Percentiles rank a stretch among this genome's conserved stretches.
Conservation (phyloP, 2,113 vertebrate species). For the Onychorhynchus coronatus region DNA sequence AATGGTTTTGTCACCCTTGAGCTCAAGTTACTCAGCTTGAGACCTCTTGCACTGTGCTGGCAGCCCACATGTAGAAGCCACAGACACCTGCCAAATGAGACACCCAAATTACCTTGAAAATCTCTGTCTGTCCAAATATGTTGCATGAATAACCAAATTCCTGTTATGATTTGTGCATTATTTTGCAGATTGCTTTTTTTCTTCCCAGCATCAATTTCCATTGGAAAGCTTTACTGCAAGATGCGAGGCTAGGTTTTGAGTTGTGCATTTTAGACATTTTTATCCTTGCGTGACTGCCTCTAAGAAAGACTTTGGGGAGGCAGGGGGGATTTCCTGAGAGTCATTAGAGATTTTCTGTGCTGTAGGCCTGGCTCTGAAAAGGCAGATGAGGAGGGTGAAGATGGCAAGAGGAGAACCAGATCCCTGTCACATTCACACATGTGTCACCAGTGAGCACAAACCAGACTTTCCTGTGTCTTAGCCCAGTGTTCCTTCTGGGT, state of each 20-base stretch:
- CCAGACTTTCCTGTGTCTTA: background rate
- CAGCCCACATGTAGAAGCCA: background rate
- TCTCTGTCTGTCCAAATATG: background rate
- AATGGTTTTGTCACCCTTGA: background rate
- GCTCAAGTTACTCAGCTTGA: constrained; percentile 6
- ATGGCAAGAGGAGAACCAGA: background rate
- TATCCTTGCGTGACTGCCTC: background rate
- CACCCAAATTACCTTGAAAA: background rate
- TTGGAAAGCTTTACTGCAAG: background rate
- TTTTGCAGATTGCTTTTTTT: background rate
- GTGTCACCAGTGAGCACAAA: background rate
- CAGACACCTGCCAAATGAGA: constrained; percentile 23
- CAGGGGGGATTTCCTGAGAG: too few species aligned
- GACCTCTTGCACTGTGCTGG: background rate
- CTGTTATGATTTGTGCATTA: background rate
- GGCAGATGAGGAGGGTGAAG: background rate
- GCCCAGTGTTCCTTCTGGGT: background rate
- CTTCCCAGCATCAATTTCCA: background rate
- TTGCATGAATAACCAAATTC: background rate
- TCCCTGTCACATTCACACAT: background rate
- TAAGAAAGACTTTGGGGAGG: background rate
- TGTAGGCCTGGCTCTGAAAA: background rate
- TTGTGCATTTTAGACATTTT: background rate
- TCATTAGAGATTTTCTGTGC: background rate
- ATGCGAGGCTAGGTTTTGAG: background rate